Percentiles rank a stretch among this genome's conserved stretches.
phyloP scores from a whole-genome alignment of 2,797 vertebrate species.

The Pteropus rufus region DNA sequence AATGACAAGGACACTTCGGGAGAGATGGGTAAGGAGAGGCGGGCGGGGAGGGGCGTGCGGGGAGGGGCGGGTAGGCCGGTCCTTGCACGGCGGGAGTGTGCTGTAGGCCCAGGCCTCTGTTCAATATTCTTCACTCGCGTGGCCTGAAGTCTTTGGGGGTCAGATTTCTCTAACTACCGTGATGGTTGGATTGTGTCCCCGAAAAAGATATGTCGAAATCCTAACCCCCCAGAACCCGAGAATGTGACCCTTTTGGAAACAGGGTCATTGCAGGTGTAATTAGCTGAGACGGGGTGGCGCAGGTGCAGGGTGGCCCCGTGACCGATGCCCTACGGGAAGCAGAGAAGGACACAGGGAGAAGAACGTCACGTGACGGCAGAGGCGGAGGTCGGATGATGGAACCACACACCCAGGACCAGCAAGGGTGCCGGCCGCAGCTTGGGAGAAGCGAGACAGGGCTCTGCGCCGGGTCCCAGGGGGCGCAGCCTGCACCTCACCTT shows the following conservation, averaged over 20 bases:
- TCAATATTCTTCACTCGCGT: slow-evolving; percentile 23
- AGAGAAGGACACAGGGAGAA: not conserved
- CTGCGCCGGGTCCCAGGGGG: not conserved
- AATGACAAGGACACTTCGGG: not conserved
- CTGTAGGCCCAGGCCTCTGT: not conserved
- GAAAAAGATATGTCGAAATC: not conserved
- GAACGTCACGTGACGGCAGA: not conserved
- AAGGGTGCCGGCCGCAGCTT: not conserved
- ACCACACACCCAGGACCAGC: not conserved
- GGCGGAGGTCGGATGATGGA: not conserved
- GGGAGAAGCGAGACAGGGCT: not conserved
- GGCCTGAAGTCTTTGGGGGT: slow-evolving; percentile 49
- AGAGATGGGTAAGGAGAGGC: not conserved
- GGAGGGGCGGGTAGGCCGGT: too few species aligned
- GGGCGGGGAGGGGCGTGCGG: too few species aligned
- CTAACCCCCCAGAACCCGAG: not conserved
- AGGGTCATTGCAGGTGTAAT: not conserved
- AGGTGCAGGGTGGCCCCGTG: not conserved
- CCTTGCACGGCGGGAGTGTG: too few species aligned
- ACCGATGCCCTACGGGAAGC: not conserved
- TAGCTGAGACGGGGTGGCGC: not conserved
- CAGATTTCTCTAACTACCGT: not conserved
- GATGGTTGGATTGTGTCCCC: not conserved
- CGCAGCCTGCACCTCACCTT: not conserved
- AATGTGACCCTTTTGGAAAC: not conserved